Evolutionary conservation across 2,113 vertebrate genomes (phyloP).

Genomic region (Gracilinanus agilis): DNA sequence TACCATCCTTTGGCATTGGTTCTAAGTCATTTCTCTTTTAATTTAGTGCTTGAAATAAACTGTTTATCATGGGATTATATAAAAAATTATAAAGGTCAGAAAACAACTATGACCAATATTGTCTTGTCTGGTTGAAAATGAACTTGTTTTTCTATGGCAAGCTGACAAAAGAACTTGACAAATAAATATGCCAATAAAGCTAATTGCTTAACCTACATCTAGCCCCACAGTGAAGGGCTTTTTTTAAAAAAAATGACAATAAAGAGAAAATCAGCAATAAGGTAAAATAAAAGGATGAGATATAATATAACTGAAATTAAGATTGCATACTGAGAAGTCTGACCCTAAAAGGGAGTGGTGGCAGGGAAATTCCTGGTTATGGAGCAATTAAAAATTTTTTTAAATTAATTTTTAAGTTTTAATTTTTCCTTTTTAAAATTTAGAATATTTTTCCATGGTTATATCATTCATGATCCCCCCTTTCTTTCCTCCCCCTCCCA

Average conservation of each 20-base stretch:
- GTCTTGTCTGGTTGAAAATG: neutral
- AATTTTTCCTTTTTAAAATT: no score
- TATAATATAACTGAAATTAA: neutral
- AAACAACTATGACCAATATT: neutral
- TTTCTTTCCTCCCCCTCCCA: no score
- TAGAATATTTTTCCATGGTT: no score
- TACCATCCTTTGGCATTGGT: neutral
- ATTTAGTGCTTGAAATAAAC: neutral
- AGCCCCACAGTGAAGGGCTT: constrained; percentile 14
- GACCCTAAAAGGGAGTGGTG: neutral
- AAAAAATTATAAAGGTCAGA: neutral
- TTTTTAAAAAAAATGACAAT: constrained; percentile 2
- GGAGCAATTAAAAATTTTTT: neutral
- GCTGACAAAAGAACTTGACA: neutral
- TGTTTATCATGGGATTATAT: neutral
- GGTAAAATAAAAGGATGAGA: neutral
- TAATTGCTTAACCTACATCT: neutral
- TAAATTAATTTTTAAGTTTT: no score
- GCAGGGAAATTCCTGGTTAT: neutral
- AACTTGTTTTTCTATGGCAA: neutral
- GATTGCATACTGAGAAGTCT: constrained; percentile 6
- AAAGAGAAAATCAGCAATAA: constrained; percentile 1
- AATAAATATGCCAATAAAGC: constrained; percentile 39
- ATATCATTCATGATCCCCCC: no score
- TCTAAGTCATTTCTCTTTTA: neutral